Percentiles rank a stretch among this genome's conserved stretches.
phyloP scores from a whole-genome alignment of 1,140 invertebrate species.

The Formica exsecta region DNA sequence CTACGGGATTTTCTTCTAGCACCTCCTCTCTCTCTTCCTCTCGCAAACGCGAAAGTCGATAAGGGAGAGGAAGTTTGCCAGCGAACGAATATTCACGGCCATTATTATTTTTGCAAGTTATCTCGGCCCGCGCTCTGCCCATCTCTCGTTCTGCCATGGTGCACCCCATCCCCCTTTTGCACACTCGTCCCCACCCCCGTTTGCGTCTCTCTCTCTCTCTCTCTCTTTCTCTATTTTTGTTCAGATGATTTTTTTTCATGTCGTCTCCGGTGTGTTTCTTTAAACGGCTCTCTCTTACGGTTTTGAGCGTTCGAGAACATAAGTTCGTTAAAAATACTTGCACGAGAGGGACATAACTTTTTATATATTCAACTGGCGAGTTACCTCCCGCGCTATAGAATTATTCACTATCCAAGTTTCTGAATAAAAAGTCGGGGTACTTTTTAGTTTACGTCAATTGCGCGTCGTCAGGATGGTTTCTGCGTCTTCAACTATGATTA shows the following conservation, averaged over 20 bases:
- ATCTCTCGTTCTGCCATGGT: neutral
- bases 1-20: neutral
- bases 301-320: neutral
- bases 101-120: constrained; percentile 65
- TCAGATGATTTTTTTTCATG: constrained; percentile 53
- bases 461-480: no score
- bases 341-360: neutral
- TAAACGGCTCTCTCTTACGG: constrained; percentile 6
- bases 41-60: constrained; percentile 32
- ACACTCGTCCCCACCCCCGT: no score
- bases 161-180: neutral
- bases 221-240: constrained; percentile 26
- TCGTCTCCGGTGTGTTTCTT: constrained; percentile 51
- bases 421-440: neutral
- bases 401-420: neutral
- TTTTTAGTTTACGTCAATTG: neutral
- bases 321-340: constrained; percentile 40
- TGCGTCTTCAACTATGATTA: neutral
- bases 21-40: neutral
- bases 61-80: constrained; percentile 38
- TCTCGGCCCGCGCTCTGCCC: constrained; percentile 34
- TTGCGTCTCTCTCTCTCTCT: neutral
- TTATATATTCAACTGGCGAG: neutral
- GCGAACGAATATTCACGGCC: constrained; percentile 59
- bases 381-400: neutral